Conservation (phyloP, 2,113 vertebrate genomes). For the Vombatus ursinus region DNA sequence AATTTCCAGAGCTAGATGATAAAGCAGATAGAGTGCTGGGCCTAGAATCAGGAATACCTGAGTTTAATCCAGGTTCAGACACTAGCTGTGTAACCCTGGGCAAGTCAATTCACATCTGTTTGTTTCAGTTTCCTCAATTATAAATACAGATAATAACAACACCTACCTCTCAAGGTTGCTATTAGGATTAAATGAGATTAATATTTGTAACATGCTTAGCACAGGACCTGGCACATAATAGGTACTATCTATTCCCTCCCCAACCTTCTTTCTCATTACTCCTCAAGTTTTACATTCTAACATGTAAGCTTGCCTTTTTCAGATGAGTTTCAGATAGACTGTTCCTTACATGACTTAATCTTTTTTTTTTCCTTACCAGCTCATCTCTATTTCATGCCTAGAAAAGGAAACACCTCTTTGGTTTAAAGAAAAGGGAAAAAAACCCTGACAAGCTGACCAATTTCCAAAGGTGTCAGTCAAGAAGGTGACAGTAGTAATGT, state of each 20-base stretch:
- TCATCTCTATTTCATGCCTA: neutral
- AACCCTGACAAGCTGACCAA: slow-evolving; percentile 38
- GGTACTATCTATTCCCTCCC: neutral
- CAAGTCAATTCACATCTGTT: neutral
- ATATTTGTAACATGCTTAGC: neutral
- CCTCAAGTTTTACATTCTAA: neutral
- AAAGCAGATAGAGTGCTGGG: neutral
- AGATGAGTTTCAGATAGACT: neutral
- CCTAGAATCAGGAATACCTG: neutral
- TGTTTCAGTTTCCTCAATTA: neutral
- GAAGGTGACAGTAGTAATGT: slow-evolving; percentile 26
- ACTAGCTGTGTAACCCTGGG: neutral
- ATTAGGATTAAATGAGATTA: neutral
- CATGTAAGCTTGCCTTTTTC: neutral
- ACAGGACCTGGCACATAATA: neutral
- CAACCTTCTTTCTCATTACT: neutral
- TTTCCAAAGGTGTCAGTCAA: slow-evolving; percentile 56
- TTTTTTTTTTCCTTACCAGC: slow-evolving; percentile 1
- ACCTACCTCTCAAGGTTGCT: too few relatives aligned
- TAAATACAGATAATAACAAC: neutral
- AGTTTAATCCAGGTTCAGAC: neutral
- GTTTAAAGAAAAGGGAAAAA: slow-evolving; percentile 47
- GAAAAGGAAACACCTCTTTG: slow-evolving; percentile 24
- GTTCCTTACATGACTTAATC: slow-evolving; percentile 18
- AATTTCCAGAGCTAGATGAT: neutral